These are phyloP conservation scores for Mandrillus leucophaeus DNA, from an alignment of 2,113 vertebrate species.

Conservation along the genomic window DNA sequence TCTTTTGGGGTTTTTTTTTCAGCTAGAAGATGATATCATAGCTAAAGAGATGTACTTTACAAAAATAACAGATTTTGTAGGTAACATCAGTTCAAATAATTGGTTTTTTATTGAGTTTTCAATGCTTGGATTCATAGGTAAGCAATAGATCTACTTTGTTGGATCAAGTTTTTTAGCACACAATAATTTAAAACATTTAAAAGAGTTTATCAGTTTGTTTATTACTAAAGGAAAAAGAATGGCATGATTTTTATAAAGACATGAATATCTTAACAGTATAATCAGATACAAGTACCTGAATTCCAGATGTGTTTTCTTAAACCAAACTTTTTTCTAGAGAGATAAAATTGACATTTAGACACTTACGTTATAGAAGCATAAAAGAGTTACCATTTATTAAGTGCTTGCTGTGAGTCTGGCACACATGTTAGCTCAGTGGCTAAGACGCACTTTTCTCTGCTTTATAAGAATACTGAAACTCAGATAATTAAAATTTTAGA, in stretches of 20 bases:
- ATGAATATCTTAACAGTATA: not conserved
- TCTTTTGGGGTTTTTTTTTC: not conserved
- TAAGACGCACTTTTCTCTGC: not conserved
- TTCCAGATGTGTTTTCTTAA: slow-evolving; percentile 20
- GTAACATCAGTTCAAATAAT: slow-evolving; percentile 75
- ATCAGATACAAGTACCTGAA: not conserved
- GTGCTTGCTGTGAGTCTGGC: not conserved
- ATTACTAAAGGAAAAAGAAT: not conserved
- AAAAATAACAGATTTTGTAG: slow-evolving; percentile 80
- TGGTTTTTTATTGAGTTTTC: slow-evolving; percentile 88
- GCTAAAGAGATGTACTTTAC: slow-evolving; percentile 82
- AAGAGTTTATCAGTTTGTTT: slow-evolving; percentile 25
- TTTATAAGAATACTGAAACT: not conserved
- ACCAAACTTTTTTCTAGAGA: not conserved
- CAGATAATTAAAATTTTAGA: not conserved
- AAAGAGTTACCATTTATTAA: not conserved
- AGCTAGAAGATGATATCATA: slow-evolving; percentile 90
- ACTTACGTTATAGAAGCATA: not conserved
- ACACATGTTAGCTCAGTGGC: not conserved
- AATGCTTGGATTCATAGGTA: slow-evolving; percentile 89
- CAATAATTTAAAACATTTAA: not conserved
- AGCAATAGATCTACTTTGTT: slow-evolving; percentile 60
- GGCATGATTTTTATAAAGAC: not conserved
- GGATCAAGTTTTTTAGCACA: not conserved
- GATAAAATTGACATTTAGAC: not conserved